Base-by-base conservation (phyloP, 2,113 vertebrate genomes). In the Caranx melampygus region DNA sequence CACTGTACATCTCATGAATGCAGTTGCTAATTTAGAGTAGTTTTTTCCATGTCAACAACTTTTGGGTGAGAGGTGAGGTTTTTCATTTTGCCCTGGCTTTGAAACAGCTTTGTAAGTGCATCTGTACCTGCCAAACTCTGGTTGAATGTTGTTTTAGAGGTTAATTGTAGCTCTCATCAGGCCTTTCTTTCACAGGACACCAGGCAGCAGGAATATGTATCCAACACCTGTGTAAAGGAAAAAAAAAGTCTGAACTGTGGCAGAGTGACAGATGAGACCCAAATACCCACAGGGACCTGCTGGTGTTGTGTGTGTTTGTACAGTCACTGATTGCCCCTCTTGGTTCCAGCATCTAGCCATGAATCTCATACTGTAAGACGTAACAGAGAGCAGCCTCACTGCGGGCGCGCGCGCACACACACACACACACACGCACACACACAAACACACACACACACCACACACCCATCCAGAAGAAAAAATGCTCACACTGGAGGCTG, bases 401-500 rank as follows among this genome's bases (percentile, higher is more conserved):
- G 26, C 57, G 31, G 54, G 45, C 62, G 59, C 54, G 71, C 59
- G 61, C n/a, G 57, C 40, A 77, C 34, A 35, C 11, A 78, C 64
- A 26, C 35, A 77, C 40, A 11, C 40, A 42, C 40, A 37, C 37
- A 76, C 34, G 34, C 10, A 78, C 64, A 34, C 35, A 76, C 57
- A 35, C 60, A 58, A 55, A 63, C 52, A 79, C 58, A 66, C 20
- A 68, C 40, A 76, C 34, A 52, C 10, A 78, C n/a, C 10, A 78
- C 64, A 34, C 35, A 76, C 57, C 67, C 34, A 52, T 6, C 72
- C 64, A 34, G 26, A 76, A 8, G n/a, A 20, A 74, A 47, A 60
- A 42, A 55, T 26, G n/a, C 34, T 65, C 72, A 79, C 72, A 67
- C 82, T 75, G 85, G 40, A 26, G 74, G 66, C 84, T 79, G 1